phyloP scores from a whole-genome alignment of 2,888 invertebrate species.

The Lasioglossum villosulum region DNA sequence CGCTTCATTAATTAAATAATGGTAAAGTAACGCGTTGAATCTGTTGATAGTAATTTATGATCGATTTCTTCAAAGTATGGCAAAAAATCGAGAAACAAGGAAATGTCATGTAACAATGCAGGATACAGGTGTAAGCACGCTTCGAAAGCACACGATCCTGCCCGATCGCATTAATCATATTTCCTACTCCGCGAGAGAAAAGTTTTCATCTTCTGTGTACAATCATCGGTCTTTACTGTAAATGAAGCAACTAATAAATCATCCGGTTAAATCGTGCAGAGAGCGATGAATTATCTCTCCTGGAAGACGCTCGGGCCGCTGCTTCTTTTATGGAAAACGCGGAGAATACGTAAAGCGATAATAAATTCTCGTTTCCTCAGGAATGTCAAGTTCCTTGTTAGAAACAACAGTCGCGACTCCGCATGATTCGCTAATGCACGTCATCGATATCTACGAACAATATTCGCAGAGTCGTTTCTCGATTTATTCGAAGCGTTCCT shows the following conservation, averaged over 20 bases:
- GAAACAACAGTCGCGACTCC: conserved; percentile 38
- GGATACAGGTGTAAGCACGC: not conserved
- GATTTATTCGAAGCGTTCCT: not conserved
- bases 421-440: conserved; percentile 69
- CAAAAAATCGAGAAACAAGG: not conserved
- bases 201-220: conserved; percentile 29
- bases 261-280: conserved; percentile 32
- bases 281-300: conserved; percentile 42
- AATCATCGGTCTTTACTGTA: conserved; percentile 19
- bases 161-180: conserved; percentile 32
- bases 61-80: not conserved
- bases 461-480: conserved; percentile 36
- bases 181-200: not conserved
- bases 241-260: conserved; percentile 48
- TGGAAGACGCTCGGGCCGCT: conserved; percentile 36
- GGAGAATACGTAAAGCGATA: conserved; percentile 47
- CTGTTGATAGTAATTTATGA: not conserved
- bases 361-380: conserved; percentile 66
- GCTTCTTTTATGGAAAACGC: conserved; percentile 60
- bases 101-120: not conserved
- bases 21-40: not conserved
- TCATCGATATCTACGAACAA: conserved; percentile 74
- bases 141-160: conserved; percentile 22
- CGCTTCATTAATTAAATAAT: not conserved
- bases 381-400: conserved; percentile 62